Evolutionary conservation across 2,113 vertebrate genomes (phyloP).

Genomic region (Oncorhynchus nerka): DNA sequence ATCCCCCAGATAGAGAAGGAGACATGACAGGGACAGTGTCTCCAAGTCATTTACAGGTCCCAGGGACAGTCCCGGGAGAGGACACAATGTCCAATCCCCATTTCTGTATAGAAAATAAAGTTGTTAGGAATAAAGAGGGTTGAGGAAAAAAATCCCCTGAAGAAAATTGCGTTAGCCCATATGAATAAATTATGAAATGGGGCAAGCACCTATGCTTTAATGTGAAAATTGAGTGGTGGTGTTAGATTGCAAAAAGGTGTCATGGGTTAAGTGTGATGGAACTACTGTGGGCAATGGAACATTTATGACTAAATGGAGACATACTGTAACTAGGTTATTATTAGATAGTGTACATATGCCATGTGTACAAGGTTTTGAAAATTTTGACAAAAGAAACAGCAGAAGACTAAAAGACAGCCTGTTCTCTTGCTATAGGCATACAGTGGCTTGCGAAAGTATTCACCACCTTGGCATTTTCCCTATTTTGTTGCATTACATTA

Average conservation of each 20-base stretch:
- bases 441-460: too few species aligned
- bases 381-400: neutral
- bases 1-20: constrained; percentile 36
- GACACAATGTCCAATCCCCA: neutral
- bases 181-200: constrained; percentile 69
- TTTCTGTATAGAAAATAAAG: constrained; percentile 60
- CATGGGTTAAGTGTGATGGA: constrained; percentile 22
- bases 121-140: constrained; percentile 41
- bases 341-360: neutral
- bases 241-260: constrained; percentile 15
- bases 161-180: constrained; percentile 53
- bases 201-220: constrained; percentile 40
- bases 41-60: constrained; percentile 68
- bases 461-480: too few species aligned
- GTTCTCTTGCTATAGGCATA: neutral
- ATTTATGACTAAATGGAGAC: constrained; percentile 11
- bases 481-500: too few species aligned
- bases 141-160: constrained; percentile 47
- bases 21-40: constrained; percentile 19
- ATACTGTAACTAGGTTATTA: too few species aligned
- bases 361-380: neutral
- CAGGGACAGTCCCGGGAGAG: constrained; percentile 17
- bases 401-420: neutral
- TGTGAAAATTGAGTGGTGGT: constrained; percentile 51
- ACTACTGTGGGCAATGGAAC: constrained; percentile 1